Percentiles rank a stretch among this genome's conserved stretches.
phyloP scores from a whole-genome alignment of 2,888 invertebrate species.

The Eupithecia subfuscata region DNA sequence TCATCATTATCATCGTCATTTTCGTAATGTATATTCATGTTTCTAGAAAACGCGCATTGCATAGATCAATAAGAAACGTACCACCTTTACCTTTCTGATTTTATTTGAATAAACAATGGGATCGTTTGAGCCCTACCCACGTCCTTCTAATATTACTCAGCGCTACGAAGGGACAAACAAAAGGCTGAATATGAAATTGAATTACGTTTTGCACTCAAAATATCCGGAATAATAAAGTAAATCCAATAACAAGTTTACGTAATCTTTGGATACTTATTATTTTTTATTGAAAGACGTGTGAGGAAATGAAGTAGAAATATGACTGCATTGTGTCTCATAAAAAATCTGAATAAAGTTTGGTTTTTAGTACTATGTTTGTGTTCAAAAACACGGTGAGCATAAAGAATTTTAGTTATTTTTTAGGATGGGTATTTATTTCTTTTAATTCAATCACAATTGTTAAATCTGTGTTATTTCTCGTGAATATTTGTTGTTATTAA shows the following conservation, averaged over 20 bases:
- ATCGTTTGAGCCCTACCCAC: slow-evolving; percentile 14
- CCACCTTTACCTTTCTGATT: slow-evolving; percentile 12
- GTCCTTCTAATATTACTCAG: slow-evolving; percentile 21
- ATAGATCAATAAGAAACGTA: background rate
- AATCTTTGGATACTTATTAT: background rate
- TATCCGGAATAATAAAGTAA: background rate
- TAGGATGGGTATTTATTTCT: too few species aligned
- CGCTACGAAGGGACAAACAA: slow-evolving; percentile 15
- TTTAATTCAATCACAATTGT: too few species aligned
- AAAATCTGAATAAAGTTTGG: background rate
- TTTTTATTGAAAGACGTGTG: background rate
- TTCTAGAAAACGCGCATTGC: background rate
- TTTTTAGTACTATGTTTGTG: background rate
- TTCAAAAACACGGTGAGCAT: background rate
- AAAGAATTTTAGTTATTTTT: too few species aligned
- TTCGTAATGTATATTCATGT: background rate
- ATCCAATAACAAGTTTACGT: background rate
- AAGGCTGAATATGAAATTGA: slow-evolving; percentile 11
- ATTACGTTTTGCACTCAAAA: slow-evolving; percentile 14
- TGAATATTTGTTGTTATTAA: too few species aligned
- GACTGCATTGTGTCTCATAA: background rate
- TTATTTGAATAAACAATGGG: slow-evolving; percentile 24
- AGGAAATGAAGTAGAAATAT: background rate
- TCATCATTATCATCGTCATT: background rate
- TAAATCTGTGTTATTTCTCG: too few species aligned